Base-by-base conservation (phyloP, 2,797 vertebrate species). In the Pempheris klunzingeri region DNA sequence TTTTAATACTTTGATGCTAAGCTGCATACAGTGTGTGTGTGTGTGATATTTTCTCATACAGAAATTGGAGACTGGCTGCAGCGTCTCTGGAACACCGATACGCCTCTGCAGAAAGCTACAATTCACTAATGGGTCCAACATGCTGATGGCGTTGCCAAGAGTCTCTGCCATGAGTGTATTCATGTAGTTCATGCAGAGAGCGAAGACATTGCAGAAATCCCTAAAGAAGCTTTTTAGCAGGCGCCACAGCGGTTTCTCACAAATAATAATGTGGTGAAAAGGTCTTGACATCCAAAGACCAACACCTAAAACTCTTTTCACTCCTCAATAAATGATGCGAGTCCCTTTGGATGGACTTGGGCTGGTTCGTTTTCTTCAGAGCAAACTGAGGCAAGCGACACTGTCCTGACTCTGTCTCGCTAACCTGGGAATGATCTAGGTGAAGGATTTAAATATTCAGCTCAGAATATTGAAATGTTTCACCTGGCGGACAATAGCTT, bases 181-280 rank as follows among this genome's bases (percentile, higher is more conserved):
- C 9, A 67, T 59, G 46, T 28, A 43, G 7, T 20, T 53, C 17
- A 24, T 59, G 12, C 57, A n/a, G 46, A 68, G 34, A 34, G 12
- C 66, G 28, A 70, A n/a, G 14, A 32, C 34, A 47, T 36, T 26
- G 22, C 43, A 62, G 47, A 74, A 49, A 57, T 50, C 52, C 26
- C 7, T 3, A 32, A 57, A 66, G 11, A 54, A 78, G 49, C 39
- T 0, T 66, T 38, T 22, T 3, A 38, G 50, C 52, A 69, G 5
- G 24, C 15, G 24, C 14, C n/a, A 53, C 63, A 18, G 1, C 12
- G 18, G 5, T 28, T 41, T 66, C 46, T 79, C 28, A 54, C 70
- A 10, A 73, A 77, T 71, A 47, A 58, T 53, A 57, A 64, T 47
- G 24, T n/a, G 0, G 68, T 64, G 32, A 73, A 75, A 78, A 68